phyloP scores from a whole-genome alignment of 2,113 vertebrate species.

The Oriolus oriolus region DNA sequence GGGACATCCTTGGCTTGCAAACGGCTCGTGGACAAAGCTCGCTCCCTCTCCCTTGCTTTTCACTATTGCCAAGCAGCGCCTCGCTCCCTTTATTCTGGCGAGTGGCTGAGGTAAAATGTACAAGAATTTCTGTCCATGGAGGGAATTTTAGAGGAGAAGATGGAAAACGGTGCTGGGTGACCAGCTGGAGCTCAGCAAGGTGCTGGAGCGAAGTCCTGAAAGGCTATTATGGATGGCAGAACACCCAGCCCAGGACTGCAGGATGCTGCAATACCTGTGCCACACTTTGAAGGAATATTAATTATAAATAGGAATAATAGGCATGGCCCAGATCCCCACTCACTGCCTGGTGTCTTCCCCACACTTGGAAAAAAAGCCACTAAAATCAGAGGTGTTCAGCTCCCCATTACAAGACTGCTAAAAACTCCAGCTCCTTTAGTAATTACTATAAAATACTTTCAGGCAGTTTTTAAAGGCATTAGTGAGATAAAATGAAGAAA shows the following conservation, averaged over 20 bases:
- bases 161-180: background rate
- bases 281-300: background rate
- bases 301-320: background rate
- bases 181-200: background rate
- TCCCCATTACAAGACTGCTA: background rate
- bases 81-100: background rate
- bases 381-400: background rate
- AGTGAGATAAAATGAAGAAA: background rate
- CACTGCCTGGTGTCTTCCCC: background rate
- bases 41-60: background rate
- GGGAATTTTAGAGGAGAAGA: background rate
- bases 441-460: background rate
- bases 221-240: fast-evolving
- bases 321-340: background rate
- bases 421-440: background rate
- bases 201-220: background rate
- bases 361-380: background rate
- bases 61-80: background rate
- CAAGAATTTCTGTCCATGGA: background rate
- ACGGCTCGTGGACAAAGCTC: background rate
- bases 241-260: background rate
- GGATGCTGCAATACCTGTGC: background rate
- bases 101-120: background rate
- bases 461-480: conserved; percentile 10
- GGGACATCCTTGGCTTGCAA: background rate